Evolutionary conservation across 2,113 vertebrate genomes (phyloP), one percentile per base, ranked within the genome.

Genomic region (Bufo gargarizans): DNA sequence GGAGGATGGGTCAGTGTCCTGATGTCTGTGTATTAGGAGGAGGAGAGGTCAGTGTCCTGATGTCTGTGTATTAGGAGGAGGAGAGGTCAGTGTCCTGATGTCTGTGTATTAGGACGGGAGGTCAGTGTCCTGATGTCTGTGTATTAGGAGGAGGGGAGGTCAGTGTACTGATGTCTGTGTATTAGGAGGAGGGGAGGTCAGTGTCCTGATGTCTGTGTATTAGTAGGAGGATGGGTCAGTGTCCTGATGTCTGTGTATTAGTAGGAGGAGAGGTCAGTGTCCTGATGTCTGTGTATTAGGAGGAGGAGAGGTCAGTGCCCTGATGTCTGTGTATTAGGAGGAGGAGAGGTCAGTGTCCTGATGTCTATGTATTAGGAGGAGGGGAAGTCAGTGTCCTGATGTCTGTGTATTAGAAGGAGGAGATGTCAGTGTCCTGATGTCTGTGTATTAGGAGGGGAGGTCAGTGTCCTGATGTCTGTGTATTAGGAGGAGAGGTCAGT

Each of bases 331-430:
- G 77, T 79, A 79, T 79, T 33, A 50, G 20, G 65, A 50, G n/a
- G n/a, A n/a, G 65, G 65, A 22, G 65, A 67, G 20, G 65, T 67
- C 65, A 2, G 7, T 1, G 20, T 22, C 53, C 14, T 59, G 56
- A 59, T 59, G 56, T 10, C 56, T 59, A 50, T 78, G 77, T 78
- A 78, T 78, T 56, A 56, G 77, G 19, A 22, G 77, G 53, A 43
- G 77, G n/a, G n/a, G n/a, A n/a, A n/a, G n/a, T n/a, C n/a, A n/a
- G n/a, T n/a, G n/a, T n/a, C n/a, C n/a, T n/a, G n/a, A 58, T 12
- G 53, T 33, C 50, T 43, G 79, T 65, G 82, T 84, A 69, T 84
- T 84, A 69, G 63, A 63, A 84, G 82, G 47, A 69, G 63, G 82
- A 84, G 82, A 69, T 19, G 20, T 84, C 59, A 3, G 47, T 20